Base-by-base conservation (phyloP, 1,140 invertebrate genomes). In the Neodiprion fabricii region DNA sequence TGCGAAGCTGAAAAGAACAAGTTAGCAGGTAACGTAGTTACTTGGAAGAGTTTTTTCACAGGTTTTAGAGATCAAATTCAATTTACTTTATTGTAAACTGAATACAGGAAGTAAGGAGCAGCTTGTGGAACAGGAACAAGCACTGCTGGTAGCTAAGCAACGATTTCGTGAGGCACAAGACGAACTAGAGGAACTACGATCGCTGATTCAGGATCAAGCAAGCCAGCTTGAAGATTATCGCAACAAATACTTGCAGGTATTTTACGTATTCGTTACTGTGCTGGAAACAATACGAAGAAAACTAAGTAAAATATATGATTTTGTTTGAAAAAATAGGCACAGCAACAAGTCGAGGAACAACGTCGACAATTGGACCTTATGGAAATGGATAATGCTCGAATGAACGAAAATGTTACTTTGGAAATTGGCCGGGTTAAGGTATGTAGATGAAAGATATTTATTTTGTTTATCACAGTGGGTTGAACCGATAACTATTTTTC, bases 371-470 rank as follows among this genome's bases (percentile, higher is more conserved):
- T 95, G 49, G 92, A 94, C 69, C 90, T 94, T 76, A 92, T 94
- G 88, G 93, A 94, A 78, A 91, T 94, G 89, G 93, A 94, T 77
- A 94, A 94, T 77, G 91, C 91, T 8, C 86, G 93, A 72, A 93
- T 94, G 79, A 93, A 92, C 76, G 93, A 94, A 83, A 94, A 95
- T 82, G 93, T 95, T 47, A 93, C 92, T 76, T 82, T 92, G 10
- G 94, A 95, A 86, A 94, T 95, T 65, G 91, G 93, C 77, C 86
- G 91, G 75, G 92, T 94, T 8, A 94, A 95, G 82, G 92, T 92
- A 86, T 85, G 91, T 76, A 71, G 72, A 77, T 9, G 11, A 14
- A 9, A 61, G 4, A 14, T 0, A 61, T 7, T 12, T 12, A 61
- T 7, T 28, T 8, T 9, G 11, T 23, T 23, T 4, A 69, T 28